Base-by-base conservation (phyloP, 1,140 invertebrate species). In the Maniola jurtina region DNA sequence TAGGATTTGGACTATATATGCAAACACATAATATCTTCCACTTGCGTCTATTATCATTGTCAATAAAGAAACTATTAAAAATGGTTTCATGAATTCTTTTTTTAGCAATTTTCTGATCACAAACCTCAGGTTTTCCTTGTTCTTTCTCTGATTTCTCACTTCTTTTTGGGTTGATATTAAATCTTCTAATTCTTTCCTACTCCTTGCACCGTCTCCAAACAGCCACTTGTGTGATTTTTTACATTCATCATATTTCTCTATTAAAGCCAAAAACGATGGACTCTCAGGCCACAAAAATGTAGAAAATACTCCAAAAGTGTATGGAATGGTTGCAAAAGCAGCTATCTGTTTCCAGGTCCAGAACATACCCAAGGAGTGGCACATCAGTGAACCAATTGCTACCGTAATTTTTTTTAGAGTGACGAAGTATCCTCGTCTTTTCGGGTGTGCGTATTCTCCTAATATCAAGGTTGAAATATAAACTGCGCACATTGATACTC, bases 1-100 rank as follows among this genome's bases (percentile, higher is more conserved):
- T 52, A 84, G 69, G 33, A 82, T 82, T 34, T 84, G 70, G 5
- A 76, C 61, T 33, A 79, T 59, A 58, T 81, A 82, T 1, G 72
- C 73, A 6, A 74, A 7, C 33, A 76, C 68, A 55, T 75, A 81
- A 47, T 76, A 76, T 61, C 79, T 68, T 0, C 82, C 82, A 50
- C 67, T 70, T 0, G 76, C 40, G 25, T 84, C 80, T 33, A 79
- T 62, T 54, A 71, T 57, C n/a, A 84, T 25, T 0, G 73, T 73
- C 33, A 78, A 36, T 0, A 82, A 13, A 0, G 70, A 63, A 0
- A 71, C 65, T 0, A 84, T 76, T 8, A 77, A 10, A 16, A 79
- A 73, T 25, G 82, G 63, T 48, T 71, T 79, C 2, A 67, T n/a
- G 54, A 84, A 81, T 36, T 80, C 77, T 55, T 70, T 75, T 54